phyloP scores from a whole-genome alignment of 2,888 invertebrate species.

The Scaptomyza polygonia region DNA sequence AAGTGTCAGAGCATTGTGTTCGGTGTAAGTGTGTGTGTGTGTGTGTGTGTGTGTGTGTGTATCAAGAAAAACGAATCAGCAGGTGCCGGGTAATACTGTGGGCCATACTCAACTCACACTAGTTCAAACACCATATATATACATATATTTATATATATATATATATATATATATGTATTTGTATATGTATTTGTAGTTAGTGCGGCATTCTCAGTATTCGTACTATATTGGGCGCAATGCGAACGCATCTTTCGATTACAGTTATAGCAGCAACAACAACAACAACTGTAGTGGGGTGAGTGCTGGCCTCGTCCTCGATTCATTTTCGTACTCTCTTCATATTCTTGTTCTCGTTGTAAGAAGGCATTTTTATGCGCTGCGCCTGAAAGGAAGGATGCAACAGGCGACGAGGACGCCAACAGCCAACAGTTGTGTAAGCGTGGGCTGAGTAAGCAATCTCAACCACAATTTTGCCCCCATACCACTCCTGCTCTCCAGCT shows the following conservation, averaged over 20 bases:
- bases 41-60: conserved; percentile 32
- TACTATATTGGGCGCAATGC: conserved; percentile 58
- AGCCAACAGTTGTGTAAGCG: conserved; percentile 52
- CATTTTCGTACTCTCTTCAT: conserved; percentile 17
- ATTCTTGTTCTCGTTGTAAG: conserved; percentile 64
- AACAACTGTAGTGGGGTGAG: conserved; percentile 6
- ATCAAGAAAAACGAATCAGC: conserved; percentile 65
- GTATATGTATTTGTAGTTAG: conserved; percentile 41
- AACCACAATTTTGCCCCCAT: conserved; percentile 21
- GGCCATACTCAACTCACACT: conserved; percentile 33
- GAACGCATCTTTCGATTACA: conserved; percentile 79
- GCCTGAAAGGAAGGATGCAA: conserved; percentile 66
- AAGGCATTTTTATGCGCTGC: conserved; percentile 75
- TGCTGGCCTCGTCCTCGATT: conserved; percentile 12
- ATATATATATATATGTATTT: conserved; percentile 4
- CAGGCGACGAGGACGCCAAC: conserved; percentile 62
- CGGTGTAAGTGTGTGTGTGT: conserved; percentile 3
- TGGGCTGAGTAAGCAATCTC: conserved; percentile 10
- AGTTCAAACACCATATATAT: conserved; percentile 28
- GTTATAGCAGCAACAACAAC: conserved; percentile 48
- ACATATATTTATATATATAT: conserved; percentile 29
- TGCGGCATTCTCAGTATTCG: conserved; percentile 34
- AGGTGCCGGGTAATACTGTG: conserved; percentile 75
- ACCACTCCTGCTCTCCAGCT: conserved; percentile 2
- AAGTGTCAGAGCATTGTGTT: conserved; percentile 46